Base-by-base conservation (phyloP, 2,888 invertebrate species). In the Clusia tigrina region DNA sequence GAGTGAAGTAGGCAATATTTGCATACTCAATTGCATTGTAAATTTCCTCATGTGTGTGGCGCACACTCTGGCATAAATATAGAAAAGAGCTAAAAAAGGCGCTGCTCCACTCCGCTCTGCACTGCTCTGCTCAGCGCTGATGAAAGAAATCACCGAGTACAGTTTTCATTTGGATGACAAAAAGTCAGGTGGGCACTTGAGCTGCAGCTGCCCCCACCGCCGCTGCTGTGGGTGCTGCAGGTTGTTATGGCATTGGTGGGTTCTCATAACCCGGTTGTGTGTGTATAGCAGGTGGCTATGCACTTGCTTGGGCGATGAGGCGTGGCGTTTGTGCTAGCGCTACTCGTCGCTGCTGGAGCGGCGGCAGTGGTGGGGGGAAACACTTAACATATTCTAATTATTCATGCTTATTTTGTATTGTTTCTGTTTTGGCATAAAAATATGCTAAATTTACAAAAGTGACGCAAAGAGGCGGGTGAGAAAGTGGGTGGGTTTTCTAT, bases 21-120 rank as follows among this genome's bases (percentile, higher is more conserved):
- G 79, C 79, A 80, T 80, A 79, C 78, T 80, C 79, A 80, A 79
- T 80, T 80, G 80, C 79, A 80, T 79, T 80, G 79, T 78, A 76
- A 77, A 79, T 79, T 78, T 74, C 76, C 74, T 5, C 25, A 53
- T 52, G 9, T 22, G 5, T 52, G 20, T 52, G 52, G n/a, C 42
- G n/a, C n/a, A 42, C 42, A 42, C 42, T 15, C 3, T n/a, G 42
- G 3, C n/a, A 42, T 42, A 42, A 42, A 42, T 42, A 42, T 42
- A 42, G 42, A 42, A 42, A 42, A 42, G 42, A 2, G 42, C 42
- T 42, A 32, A n/a, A n/a, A n/a, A n/a, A n/a, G n/a, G n/a, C n/a
- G n/a, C n/a, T n/a, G n/a, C n/a, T n/a, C n/a, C n/a, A n/a, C n/a
- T n/a, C n/a, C n/a, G n/a, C n/a, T n/a, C n/a, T n/a, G n/a, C n/a